phyloP scores from a whole-genome alignment of 2,888 invertebrate genomes.

The Drosophila kambysellisi region DNA sequence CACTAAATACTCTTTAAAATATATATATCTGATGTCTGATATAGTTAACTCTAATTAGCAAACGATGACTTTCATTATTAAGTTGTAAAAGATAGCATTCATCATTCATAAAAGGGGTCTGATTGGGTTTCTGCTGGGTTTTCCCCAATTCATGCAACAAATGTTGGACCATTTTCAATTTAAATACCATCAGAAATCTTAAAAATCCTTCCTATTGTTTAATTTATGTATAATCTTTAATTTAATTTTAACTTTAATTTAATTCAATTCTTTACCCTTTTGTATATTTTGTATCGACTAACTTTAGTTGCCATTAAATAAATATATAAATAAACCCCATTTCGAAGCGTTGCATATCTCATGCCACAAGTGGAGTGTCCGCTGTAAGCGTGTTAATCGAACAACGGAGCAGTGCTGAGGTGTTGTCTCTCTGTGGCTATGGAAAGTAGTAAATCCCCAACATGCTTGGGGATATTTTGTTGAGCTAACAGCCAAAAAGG shows the following conservation, averaged over 20 bases:
- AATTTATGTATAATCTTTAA: too few relatives aligned
- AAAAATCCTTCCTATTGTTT: too few relatives aligned
- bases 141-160: too few relatives aligned
- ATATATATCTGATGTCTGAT: neutral
- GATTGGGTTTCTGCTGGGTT: too few relatives aligned
- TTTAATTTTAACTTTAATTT: too few relatives aligned
- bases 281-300: too few relatives aligned
- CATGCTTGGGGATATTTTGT: slow-evolving; percentile 70
- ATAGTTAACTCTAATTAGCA: too few relatives aligned
- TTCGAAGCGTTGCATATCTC: neutral
- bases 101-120: neutral
- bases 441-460: slow-evolving; percentile 51
- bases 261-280: too few relatives aligned
- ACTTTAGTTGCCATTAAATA: too few relatives aligned
- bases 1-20: neutral
- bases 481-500: slow-evolving; percentile 58
- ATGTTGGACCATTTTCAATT: too few relatives aligned
- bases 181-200: too few relatives aligned
- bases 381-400: neutral
- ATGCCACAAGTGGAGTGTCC: neutral
- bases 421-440: slow-evolving; percentile 24
- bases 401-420: slow-evolving; percentile 18
- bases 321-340: neutral
- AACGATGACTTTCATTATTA: neutral
- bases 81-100: neutral